Evolutionary conservation across 2,888 invertebrate genomes (phyloP), one percentile per base, ranked within the genome.

Genomic region (Tyria jacobaeae): DNA sequence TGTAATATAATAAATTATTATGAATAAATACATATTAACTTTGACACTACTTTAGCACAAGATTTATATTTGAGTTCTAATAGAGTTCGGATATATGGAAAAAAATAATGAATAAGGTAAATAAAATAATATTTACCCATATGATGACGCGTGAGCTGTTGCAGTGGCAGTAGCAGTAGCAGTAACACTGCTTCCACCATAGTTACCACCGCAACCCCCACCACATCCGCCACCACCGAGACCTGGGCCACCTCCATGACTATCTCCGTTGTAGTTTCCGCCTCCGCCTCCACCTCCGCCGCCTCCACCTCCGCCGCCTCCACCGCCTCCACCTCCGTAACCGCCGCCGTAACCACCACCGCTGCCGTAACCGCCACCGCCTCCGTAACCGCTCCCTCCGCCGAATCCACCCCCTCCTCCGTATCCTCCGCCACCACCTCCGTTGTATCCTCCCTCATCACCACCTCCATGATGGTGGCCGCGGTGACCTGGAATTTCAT

Each of bases 101-200:
- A 6, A 34, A 34, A 6, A 34, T 34, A n/a, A 41, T 39, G 17
- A 6, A 39, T 2, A 27, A 39, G 9, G 24, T 0, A 34, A 54
- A 44, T 25, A 21, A 15, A 27, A 21, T 0, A 10, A 17, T 47
- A 25, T 37, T 52, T 53, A 75, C 74, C 57, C 63, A 41, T 73
- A 75, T 9, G 56, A 52, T 25, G 57, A 47, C 2, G 57, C 41
- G 27, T 35, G 37, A 0, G 72, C 48, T n/a, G 51, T 17, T 25
- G 70, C 67, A 7, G 55, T 61, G 17, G 73, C 73, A 5, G 66
- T 64, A 1, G 73, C 72, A 12, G 79, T 77, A 0, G 84, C 85
- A 4, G 83, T 35, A 0, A 66, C 35, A 27, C 37, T 17, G 17
- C 54, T 41, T n/a, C 54, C 54, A 41, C 54, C 27, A 62, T 44